Conservation (phyloP, 2,113 vertebrate genomes). For the Amazona vittata region DNA sequence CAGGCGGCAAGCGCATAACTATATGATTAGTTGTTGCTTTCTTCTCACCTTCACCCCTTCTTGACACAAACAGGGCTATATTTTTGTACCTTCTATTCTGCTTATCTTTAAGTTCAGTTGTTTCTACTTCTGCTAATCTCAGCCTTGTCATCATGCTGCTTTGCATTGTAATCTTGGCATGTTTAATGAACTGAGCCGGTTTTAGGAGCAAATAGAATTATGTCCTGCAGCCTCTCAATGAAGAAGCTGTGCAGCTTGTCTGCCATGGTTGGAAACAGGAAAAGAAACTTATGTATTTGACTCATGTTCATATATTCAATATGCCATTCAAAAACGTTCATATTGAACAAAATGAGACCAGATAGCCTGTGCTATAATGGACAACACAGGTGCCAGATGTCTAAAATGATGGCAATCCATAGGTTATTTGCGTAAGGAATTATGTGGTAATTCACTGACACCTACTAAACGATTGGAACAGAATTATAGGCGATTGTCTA, state of each 20-base stretch:
- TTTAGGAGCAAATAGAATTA: background rate
- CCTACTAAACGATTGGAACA: background rate
- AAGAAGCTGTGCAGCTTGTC: background rate
- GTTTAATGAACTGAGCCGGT: background rate
- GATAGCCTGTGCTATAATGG: background rate
- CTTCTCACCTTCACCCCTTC: background rate
- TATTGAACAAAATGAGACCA: background rate
- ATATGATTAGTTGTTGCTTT: background rate
- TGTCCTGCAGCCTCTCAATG: background rate
- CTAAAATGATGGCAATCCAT: background rate
- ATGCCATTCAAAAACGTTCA: background rate
- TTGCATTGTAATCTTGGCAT: background rate
- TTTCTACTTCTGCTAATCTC: background rate
- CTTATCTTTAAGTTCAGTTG: background rate
- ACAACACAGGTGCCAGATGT: background rate
- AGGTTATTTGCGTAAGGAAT: background rate
- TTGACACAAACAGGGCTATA: background rate
- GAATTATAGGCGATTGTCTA: background rate
- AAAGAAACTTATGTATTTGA: background rate
- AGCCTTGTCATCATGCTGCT: background rate
- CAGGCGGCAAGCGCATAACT: conserved; percentile 21
- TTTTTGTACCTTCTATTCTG: background rate
- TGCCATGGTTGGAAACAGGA: background rate
- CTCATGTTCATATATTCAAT: background rate
- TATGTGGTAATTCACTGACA: background rate